phyloP scores from a whole-genome alignment of 2,113 vertebrate genomes.

The Mirza zaza region DNA sequence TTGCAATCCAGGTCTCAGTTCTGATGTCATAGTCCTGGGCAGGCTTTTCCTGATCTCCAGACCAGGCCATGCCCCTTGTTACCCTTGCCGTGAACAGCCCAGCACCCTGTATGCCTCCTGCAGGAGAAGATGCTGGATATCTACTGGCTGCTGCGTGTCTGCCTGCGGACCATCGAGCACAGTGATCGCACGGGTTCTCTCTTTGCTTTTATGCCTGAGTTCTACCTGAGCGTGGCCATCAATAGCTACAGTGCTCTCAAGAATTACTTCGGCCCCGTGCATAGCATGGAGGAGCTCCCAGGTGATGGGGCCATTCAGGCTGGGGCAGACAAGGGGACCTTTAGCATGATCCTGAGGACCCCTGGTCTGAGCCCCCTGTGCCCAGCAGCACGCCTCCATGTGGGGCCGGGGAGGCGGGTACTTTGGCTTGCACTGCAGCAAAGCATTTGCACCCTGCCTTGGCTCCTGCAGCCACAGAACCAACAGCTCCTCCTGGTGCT shows the following conservation, averaged over 20 bases:
- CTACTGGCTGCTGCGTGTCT: constrained; percentile 95
- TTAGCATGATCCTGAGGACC: background rate
- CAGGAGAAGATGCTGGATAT: constrained; percentile 99
- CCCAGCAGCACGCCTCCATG: too few relatives aligned
- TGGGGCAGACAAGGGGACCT: background rate
- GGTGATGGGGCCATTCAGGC: constrained; percentile 80
- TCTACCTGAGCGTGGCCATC: constrained; percentile 98
- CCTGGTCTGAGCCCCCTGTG: background rate
- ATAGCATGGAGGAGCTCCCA: constrained; percentile 96
- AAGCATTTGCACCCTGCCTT: background rate
- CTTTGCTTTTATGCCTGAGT: constrained; percentile 96
- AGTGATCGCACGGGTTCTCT: constrained; percentile 91
- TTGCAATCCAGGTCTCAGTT: background rate
- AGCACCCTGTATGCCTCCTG: background rate
- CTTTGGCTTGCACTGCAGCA: background rate
- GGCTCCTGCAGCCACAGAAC: background rate
- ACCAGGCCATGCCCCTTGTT: background rate
- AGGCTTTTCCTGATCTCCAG: background rate
- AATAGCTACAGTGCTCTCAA: constrained; percentile 98
- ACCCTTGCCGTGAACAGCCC: background rate
- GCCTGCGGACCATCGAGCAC: constrained; percentile 94
- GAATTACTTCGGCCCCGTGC: constrained; percentile 97
- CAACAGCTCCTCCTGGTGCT: background rate
- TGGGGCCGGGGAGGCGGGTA: background rate
- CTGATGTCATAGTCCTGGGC: background rate